Evolutionary conservation across 2,113 vertebrate genomes (phyloP).

Genomic region (Leptocoma aspasia): DNA sequence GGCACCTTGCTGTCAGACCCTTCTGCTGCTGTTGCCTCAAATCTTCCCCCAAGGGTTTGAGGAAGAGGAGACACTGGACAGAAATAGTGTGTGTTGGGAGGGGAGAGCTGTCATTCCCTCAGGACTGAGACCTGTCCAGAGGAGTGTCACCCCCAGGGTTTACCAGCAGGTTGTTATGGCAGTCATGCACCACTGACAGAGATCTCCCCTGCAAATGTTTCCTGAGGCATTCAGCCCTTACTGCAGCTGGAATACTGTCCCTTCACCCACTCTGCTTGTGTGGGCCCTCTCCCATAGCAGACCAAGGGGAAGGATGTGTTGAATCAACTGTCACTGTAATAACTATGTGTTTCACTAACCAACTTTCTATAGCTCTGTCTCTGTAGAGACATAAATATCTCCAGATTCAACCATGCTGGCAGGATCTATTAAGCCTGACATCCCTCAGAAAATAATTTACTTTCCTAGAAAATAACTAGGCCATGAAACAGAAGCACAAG

Average conservation of each 20-base stretch:
- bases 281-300: neutral
- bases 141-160: neutral
- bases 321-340: neutral
- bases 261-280: neutral
- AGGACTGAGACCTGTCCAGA: neutral
- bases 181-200: neutral
- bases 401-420: neutral
- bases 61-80: neutral
- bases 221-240: neutral
- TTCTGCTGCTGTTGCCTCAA: neutral
- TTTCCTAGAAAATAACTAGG: neutral
- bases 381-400: slow-evolving; percentile 2
- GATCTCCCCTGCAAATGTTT: neutral
- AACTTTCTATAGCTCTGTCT: neutral
- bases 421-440: neutral
- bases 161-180: neutral
- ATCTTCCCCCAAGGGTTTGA: neutral
- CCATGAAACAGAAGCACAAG: neutral
- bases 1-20: neutral
- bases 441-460: neutral
- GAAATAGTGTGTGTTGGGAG: neutral
- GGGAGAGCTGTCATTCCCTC: neutral
- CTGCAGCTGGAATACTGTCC: neutral
- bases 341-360: neutral
- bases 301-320: neutral